Evolutionary conservation across 2,797 vertebrate species (phyloP).

Genomic region (Denticeps clupeoides): DNA sequence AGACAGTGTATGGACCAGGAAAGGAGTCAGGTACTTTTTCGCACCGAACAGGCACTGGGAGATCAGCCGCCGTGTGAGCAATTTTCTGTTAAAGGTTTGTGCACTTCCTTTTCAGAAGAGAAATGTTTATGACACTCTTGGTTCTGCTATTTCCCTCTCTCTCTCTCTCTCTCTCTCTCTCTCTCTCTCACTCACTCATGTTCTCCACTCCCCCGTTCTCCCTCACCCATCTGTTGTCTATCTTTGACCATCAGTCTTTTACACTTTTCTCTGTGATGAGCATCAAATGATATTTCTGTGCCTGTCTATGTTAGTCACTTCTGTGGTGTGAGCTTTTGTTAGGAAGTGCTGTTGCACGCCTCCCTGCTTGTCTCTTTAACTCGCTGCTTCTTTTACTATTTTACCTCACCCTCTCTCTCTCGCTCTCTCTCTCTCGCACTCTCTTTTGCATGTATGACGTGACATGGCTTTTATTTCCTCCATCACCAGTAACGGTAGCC

Average conservation of each 20-base stretch:
- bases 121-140: slow-evolving; percentile 21
- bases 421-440: slow-evolving; percentile 17
- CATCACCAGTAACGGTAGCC: slow-evolving; percentile 44
- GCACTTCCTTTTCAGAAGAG: slow-evolving; percentile 33
- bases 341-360: slow-evolving; percentile 7
- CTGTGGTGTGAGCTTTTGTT: slow-evolving; percentile 10
- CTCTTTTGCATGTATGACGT: slow-evolving; percentile 60
- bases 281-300: background rate
- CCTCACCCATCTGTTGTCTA: slow-evolving; percentile 9
- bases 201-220: slow-evolving; percentile 25
- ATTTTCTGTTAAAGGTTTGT: slow-evolving; percentile 3
- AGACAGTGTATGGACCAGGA: slow-evolving; percentile 2
- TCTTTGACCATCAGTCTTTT: background rate
- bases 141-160: slow-evolving; percentile 16
- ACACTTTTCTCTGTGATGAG: background rate
- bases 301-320: slow-evolving; percentile 17
- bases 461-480: slow-evolving; percentile 39
- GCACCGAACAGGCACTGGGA: slow-evolving; percentile 26
- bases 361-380: slow-evolving; percentile 18
- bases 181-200: slow-evolving; percentile 7
- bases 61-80: background rate
- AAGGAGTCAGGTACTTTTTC: slow-evolving; percentile 1
- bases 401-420: slow-evolving; percentile 14
- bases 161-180: background rate
- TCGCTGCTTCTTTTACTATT: slow-evolving; percentile 15